Conservation (phyloP, 2,797 vertebrate species). For the Taenioides sp. region DNA sequence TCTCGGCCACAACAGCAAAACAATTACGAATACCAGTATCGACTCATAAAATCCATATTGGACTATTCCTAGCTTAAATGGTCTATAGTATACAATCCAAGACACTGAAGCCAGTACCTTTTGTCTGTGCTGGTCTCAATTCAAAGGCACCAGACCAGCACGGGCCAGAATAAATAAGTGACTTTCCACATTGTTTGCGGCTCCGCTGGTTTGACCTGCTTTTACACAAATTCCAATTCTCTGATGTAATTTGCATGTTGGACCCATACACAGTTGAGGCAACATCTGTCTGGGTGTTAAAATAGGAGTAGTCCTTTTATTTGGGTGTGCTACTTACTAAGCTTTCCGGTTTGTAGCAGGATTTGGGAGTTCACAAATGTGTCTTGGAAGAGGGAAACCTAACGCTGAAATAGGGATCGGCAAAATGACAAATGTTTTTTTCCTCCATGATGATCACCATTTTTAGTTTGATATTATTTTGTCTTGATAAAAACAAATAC, state of each 20-base stretch:
- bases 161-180: constrained; percentile 26
- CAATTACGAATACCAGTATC: too few species aligned
- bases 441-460: too few species aligned
- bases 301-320: constrained; percentile 24
- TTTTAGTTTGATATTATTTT: background rate
- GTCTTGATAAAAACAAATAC: background rate
- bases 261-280: constrained; percentile 13
- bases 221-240: constrained; percentile 50
- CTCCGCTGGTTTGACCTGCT: constrained; percentile 62
- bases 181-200: constrained; percentile 50
- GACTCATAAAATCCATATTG: too few species aligned
- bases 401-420: background rate
- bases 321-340: background rate
- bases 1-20: too few species aligned
- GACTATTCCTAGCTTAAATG: too few species aligned
- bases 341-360: constrained; percentile 42
- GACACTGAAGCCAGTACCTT: background rate
- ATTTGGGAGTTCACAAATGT: constrained; percentile 50
- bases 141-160: constrained; percentile 3
- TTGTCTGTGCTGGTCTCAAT: constrained; percentile 10
- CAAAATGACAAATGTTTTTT: background rate
- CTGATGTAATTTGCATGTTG: constrained; percentile 45
- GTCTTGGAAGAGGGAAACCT: constrained; percentile 34
- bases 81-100: background rate
- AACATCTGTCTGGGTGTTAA: constrained; percentile 32